Evolutionary conservation across 2,113 vertebrate species (phyloP).

Genomic region (Coptodon rendalli): DNA sequence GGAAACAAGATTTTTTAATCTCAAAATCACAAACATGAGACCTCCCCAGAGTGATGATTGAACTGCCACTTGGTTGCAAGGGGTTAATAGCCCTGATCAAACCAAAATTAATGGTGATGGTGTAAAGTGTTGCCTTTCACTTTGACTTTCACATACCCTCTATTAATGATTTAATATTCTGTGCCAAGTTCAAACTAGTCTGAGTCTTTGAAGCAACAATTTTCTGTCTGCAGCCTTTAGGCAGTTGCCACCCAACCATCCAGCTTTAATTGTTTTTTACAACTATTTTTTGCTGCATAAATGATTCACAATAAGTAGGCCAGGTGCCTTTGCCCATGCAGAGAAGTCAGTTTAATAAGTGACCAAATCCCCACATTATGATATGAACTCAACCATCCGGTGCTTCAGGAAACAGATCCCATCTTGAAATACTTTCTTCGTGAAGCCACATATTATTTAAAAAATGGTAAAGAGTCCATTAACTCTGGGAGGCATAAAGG

Average conservation of each 20-base stretch:
- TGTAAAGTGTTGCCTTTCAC: not conserved
- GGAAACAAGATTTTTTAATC: not conserved
- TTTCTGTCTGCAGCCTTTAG: not conserved
- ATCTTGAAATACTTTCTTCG: not conserved
- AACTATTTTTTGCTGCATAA: not conserved
- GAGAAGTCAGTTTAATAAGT: not conserved
- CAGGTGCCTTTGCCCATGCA: not conserved
- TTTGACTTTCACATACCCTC: conserved; percentile 9
- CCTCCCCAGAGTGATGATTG: not conserved
- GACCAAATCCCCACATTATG: not conserved
- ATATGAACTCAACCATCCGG: not conserved
- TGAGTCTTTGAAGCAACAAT: not conserved
- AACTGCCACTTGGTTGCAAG: not conserved
- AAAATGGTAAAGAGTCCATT: not conserved
- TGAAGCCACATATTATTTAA: not conserved
- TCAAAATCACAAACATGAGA: not conserved
- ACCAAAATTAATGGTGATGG: not conserved
- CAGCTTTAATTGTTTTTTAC: not conserved
- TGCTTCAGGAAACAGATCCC: not conserved
- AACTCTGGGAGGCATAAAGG: not conserved
- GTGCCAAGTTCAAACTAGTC: not conserved
- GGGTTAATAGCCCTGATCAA: not conserved
- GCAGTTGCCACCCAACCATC: not conserved
- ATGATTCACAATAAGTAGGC: not conserved
- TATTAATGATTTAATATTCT: conserved; percentile 1